Conservation (phyloP, 2,797 vertebrate species). For the Synanceia verrucosa region DNA sequence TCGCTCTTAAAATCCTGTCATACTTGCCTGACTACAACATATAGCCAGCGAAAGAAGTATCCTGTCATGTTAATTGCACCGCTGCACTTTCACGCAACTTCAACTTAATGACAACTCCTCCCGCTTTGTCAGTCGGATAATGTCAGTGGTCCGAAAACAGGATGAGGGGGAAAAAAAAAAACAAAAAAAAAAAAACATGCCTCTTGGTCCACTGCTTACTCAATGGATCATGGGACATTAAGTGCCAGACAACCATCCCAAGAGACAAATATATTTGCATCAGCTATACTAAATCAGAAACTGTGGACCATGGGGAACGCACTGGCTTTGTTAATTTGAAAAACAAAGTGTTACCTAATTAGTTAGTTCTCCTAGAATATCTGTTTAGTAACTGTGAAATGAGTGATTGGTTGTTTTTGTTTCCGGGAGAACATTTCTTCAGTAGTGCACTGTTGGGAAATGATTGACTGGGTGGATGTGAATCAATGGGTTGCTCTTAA, state of each 20-base stretch:
- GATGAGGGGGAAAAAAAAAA: neutral
- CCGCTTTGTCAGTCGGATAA: conserved; percentile 24
- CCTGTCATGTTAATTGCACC: conserved; percentile 58
- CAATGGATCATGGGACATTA: conserved; percentile 39
- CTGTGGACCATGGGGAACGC: conserved; percentile 9
- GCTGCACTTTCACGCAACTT: conserved; percentile 41
- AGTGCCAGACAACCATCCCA: conserved; percentile 54
- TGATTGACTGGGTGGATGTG: conserved; percentile 29
- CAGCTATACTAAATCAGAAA: conserved; percentile 48
- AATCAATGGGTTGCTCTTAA: conserved; percentile 58
- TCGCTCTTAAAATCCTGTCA: conserved; percentile 32
- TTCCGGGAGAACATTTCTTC: conserved; percentile 13
- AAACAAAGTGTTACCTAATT: conserved; percentile 47
- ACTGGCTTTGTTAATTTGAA: conserved; percentile 26
- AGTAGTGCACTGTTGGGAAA: conserved; percentile 5
- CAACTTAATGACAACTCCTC: conserved; percentile 31
- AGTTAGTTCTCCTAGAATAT: neutral
- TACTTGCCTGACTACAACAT: conserved; percentile 28
- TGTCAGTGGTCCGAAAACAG: conserved; percentile 17
- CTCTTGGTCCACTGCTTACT: conserved; percentile 47
- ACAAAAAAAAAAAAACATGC: conserved; percentile 1
- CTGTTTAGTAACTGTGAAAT: conserved; percentile 1
- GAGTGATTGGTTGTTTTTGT: conserved; percentile 27
- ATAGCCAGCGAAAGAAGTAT: conserved; percentile 38
- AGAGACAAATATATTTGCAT: conserved; percentile 56